Evolutionary conservation across 2,888 invertebrate species (phyloP).

Genomic region (Brachynemurus nebulosus): DNA sequence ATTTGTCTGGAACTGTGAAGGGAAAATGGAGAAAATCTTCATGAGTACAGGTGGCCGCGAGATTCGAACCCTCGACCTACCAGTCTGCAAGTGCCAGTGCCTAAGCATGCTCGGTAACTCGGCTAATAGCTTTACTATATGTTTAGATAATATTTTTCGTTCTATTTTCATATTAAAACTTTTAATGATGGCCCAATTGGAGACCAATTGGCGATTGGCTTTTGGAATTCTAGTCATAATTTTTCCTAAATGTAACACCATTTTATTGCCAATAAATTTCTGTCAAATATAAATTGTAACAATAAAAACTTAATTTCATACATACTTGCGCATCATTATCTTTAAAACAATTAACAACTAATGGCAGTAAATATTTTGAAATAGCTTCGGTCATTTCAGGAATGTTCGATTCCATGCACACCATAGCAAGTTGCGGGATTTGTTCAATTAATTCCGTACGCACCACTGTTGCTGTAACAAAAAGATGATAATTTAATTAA

Average conservation of each 20-base stretch:
- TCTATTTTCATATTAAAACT: no score
- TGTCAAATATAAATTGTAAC: neutral
- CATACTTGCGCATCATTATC: constrained; percentile 45
- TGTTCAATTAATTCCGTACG: constrained; percentile 50
- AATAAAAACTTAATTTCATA: constrained; percentile 9
- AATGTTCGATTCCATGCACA: constrained; percentile 39
- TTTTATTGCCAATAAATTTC: neutral
- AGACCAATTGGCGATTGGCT: neutral
- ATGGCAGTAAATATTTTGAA: constrained; percentile 42
- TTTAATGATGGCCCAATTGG: neutral
- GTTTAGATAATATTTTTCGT: no score
- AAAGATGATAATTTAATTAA: constrained; percentile 11
- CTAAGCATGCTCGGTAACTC: no score
- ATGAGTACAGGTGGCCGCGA: no score
- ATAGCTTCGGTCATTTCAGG: constrained; percentile 37
- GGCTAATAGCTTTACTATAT: no score
- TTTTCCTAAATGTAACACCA: neutral
- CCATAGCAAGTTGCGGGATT: constrained; percentile 47
- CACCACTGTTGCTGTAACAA: constrained; percentile 41
- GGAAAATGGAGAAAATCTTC: no score
- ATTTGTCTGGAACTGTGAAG: no score
- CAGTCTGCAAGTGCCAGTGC: no score
- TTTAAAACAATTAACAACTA: constrained; percentile 45
- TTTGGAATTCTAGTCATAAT: neutral
- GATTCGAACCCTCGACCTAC: no score